Conservation (phyloP, 2,113 vertebrate species). For the Misgurnus anguillicaudatus region DNA sequence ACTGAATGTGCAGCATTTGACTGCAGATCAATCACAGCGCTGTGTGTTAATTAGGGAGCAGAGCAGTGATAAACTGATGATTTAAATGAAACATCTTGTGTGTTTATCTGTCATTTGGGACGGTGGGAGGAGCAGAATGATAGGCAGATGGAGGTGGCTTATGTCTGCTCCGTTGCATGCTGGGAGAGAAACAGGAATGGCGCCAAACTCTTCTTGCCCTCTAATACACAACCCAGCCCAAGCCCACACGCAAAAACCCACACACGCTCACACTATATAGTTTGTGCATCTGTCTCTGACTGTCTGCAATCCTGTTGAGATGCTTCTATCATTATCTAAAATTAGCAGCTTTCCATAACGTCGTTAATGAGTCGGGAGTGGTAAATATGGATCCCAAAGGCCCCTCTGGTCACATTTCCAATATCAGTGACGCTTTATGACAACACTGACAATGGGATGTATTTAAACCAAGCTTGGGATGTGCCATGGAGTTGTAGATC, state of each 20-base stretch:
- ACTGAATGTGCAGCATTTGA: background rate
- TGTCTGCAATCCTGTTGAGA: constrained; percentile 63
- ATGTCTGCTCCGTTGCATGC: constrained; percentile 75
- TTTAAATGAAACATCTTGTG: constrained; percentile 67
- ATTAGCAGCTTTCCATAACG: constrained; percentile 68
- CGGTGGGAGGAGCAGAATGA: constrained; percentile 72
- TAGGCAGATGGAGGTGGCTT: constrained; percentile 79
- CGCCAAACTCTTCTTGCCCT: constrained; percentile 66
- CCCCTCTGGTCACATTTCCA: constrained; percentile 64
- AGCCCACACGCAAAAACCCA: constrained; percentile 44
- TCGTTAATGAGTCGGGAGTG: constrained; percentile 67
- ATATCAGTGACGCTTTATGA: background rate
- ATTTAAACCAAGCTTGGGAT: background rate
- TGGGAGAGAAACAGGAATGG: constrained; percentile 71
- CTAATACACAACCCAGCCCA: constrained; percentile 17
- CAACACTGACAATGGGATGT: background rate
- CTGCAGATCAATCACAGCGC: constrained; percentile 27
- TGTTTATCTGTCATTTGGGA: constrained; percentile 69
- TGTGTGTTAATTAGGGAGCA: constrained; percentile 57
- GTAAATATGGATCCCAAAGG: constrained; percentile 65
- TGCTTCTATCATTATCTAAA: constrained; percentile 70
- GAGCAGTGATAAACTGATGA: constrained; percentile 58
- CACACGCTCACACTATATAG: background rate
- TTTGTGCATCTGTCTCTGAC: constrained; percentile 71
- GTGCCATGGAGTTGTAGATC: background rate